Conservation (phyloP, 2,113 vertebrate genomes). For the Peucedramus taeniatus region DNA sequence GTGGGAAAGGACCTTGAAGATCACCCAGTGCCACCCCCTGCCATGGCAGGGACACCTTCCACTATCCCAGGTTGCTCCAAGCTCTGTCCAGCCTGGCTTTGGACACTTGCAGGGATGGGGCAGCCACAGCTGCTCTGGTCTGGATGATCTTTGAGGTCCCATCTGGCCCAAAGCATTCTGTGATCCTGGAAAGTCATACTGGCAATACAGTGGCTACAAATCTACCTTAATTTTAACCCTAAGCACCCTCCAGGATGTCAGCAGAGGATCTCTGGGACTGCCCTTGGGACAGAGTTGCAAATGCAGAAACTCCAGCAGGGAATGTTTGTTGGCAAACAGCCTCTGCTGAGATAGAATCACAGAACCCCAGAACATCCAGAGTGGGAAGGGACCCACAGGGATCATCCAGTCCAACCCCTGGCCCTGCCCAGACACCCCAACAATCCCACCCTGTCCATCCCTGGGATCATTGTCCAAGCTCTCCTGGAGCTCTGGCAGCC, state of each 20-base stretch:
- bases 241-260: neutral
- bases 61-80: neutral
- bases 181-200: neutral
- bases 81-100: accelerated
- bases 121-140: neutral
- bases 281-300: neutral
- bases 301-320: neutral
- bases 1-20: neutral
- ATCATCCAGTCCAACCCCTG: accelerated
- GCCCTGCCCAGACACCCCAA: neutral
- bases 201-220: neutral
- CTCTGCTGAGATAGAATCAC: neutral
- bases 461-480: accelerated
- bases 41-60: neutral
- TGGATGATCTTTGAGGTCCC: neutral
- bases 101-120: neutral
- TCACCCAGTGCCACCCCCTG: neutral
- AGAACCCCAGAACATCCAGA: neutral
- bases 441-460: neutral
- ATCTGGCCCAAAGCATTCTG: neutral
- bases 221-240: neutral
- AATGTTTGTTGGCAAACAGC: neutral
- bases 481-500: neutral
- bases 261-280: neutral
- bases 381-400: neutral